Conservation (phyloP, 2,113 vertebrate species). For the Zeus faber region DNA sequence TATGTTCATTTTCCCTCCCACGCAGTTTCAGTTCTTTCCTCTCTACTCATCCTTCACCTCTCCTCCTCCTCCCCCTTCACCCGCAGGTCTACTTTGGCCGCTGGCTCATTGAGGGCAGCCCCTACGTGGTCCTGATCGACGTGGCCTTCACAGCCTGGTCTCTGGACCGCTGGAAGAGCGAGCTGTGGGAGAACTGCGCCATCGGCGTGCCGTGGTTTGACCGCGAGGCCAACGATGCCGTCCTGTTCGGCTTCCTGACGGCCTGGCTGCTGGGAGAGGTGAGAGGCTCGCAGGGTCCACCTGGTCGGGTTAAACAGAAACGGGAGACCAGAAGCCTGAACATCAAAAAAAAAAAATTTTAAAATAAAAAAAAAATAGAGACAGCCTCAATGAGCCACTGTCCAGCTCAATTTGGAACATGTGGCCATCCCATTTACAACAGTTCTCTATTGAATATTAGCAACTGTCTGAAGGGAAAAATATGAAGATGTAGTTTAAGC, state of each 20-base stretch:
- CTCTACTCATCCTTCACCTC: not conserved
- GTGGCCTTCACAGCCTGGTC: slow-evolving; percentile 88
- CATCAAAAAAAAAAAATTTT: slow-evolving; percentile 3
- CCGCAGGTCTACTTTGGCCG: slow-evolving; percentile 86
- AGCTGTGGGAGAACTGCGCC: slow-evolving; percentile 85
- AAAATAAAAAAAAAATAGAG: too few relatives aligned
- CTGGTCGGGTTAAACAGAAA: too few relatives aligned
- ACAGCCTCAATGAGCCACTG: too few relatives aligned
- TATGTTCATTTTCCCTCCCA: too few relatives aligned
- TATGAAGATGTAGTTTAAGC: too few relatives aligned
- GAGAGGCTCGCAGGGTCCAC: slow-evolving; percentile 18
- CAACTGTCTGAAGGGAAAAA: too few relatives aligned
- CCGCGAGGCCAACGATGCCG: slow-evolving; percentile 88
- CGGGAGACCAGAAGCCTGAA: too few relatives aligned
- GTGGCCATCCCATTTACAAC: too few relatives aligned
- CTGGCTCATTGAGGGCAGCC: slow-evolving; percentile 90
- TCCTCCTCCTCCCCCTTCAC: slow-evolving; percentile 16
- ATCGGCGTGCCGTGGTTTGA: slow-evolving; percentile 93
- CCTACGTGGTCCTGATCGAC: slow-evolving; percentile 87
- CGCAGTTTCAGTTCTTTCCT: too few relatives aligned
- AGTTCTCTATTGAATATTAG: too few relatives aligned
- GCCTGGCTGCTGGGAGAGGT: slow-evolving; percentile 93
- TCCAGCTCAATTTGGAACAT: too few relatives aligned
- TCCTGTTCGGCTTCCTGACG: slow-evolving; percentile 90
- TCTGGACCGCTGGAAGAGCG: slow-evolving; percentile 89